Percentiles rank a stretch among this genome's conserved stretches.
Evolutionary conservation across 2,113 vertebrate species (phyloP).

Genomic region (Taurulus bubalis): DNA sequence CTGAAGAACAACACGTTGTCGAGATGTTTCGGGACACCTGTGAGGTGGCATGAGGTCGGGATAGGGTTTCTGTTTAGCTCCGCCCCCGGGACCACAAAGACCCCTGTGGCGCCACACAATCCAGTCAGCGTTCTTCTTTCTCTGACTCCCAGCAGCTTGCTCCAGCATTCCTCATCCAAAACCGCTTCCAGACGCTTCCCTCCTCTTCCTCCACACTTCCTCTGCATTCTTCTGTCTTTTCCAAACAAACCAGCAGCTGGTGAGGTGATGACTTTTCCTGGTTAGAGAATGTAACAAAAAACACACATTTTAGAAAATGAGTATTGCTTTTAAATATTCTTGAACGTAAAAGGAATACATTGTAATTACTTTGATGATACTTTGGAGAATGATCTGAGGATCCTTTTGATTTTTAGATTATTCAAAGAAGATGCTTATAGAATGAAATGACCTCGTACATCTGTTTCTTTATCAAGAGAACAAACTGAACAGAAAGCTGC

Average conservation of each 20-base stretch:
- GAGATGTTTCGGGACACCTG: slow-evolving; percentile 45
- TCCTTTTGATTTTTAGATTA: too few relatives aligned
- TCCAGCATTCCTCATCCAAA: slow-evolving; percentile 49
- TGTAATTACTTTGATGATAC: background rate
- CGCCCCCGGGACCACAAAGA: background rate
- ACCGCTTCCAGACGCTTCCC: background rate
- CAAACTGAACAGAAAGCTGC: too few relatives aligned
- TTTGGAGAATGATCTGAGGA: too few relatives aligned
- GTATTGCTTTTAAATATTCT: background rate
- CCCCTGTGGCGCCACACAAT: slow-evolving; percentile 63
- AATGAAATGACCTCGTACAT: too few relatives aligned
- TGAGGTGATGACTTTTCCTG: background rate
- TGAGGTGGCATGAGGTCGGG: background rate
- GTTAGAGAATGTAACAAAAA: background rate
- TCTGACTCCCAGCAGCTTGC: slow-evolving; percentile 33
- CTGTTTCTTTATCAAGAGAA: too few relatives aligned
- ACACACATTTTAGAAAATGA: background rate
- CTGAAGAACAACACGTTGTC: slow-evolving; percentile 21
- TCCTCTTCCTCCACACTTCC: slow-evolving; percentile 7
- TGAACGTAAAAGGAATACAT: background rate
- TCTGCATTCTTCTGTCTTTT: background rate
- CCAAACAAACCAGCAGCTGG: background rate
- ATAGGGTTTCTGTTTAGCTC: slow-evolving; percentile 38
- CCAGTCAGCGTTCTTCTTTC: slow-evolving; percentile 69
- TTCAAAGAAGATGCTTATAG: too few relatives aligned